Conservation (phyloP, 2,888 invertebrate genomes). For the Erebia palarica region DNA sequence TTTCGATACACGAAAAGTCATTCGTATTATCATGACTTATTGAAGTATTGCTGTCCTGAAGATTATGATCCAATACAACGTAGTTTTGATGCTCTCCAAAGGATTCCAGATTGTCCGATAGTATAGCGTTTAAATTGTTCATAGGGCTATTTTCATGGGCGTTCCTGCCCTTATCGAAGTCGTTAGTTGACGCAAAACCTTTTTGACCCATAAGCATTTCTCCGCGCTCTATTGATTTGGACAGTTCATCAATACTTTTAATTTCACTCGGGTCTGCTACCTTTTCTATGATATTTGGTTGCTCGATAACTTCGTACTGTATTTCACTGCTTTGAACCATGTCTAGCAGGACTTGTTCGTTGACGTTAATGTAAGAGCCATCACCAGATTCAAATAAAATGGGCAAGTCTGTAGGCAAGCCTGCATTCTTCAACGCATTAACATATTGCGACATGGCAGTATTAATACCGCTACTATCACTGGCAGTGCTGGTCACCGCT, state of each 20-base stretch:
- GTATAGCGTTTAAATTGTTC: constrained; percentile 67
- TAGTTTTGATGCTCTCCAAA: constrained; percentile 73
- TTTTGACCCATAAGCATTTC: constrained; percentile 70
- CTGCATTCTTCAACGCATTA: constrained; percentile 75
- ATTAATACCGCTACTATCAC: constrained; percentile 58
- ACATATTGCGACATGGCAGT: constrained; percentile 77
- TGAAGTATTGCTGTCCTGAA: constrained; percentile 59
- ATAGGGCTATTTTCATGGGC: constrained; percentile 64
- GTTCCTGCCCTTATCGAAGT: constrained; percentile 59
- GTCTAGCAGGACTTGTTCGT: constrained; percentile 83
- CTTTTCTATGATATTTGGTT: constrained; percentile 78
- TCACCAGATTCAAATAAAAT: constrained; percentile 85
- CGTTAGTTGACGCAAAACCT: constrained; percentile 52
- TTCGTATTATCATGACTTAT: constrained; percentile 63
- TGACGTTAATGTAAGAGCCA: constrained; percentile 84
- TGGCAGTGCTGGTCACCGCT: constrained; percentile 52
- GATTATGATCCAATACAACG: constrained; percentile 64
- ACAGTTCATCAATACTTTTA: constrained; percentile 77
- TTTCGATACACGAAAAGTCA: constrained; percentile 75
- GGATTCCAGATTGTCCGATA: constrained; percentile 73
- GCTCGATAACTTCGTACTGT: constrained; percentile 79
- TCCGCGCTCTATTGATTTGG: constrained; percentile 75
- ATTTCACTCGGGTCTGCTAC: constrained; percentile 76
- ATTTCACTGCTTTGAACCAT: constrained; percentile 80
- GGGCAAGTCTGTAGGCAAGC: constrained; percentile 74